Evolutionary conservation across 2,888 invertebrate genomes (phyloP), one percentile per base, ranked within the genome.

Genomic region (Flabesymbios commensalis): DNA sequence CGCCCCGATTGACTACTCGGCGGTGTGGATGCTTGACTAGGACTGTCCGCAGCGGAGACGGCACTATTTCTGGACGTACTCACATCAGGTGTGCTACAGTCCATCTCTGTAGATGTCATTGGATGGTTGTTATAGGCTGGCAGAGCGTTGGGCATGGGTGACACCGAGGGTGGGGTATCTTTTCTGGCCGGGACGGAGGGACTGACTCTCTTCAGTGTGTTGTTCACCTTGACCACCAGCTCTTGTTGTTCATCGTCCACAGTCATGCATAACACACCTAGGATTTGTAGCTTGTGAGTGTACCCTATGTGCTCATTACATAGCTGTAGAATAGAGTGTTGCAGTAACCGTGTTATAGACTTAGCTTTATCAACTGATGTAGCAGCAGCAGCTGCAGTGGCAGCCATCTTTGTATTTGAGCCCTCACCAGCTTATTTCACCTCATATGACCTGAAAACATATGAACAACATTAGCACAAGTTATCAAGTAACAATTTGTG

Each of bases 211-310:
- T 71, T 71, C 36, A 71, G 62, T 17, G 71, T 71, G 57, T 68
- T 71, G 63, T 71, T 71, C 10, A 71, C 68, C 55, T 71, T 71
- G 53, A 71, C 62, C 31, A 71, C 68, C 10, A 71, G 41, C 53
- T 71, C 71, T 36, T 70, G 64, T 45, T 66, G 66, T 42, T 66
- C 60, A 49, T 70, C 65, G 42, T 71, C 71, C 4, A 68, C 63
- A 1, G 71, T 70, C 59, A 71, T 59, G 45, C 71, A 71, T 19
- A 71, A 61, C 10, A 71, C 71, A 0, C 71, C 71, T 10, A 71
- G 66, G 42, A 71, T 65, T 55, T 70, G 71, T 32, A 71, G 61
- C 32, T 69, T 70, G 59, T 71, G 60, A 22, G 45, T 53, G 63
- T 71, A 71, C 32, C 59, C 56, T 26, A 71, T 59, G 51, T 70